Base-by-base conservation (phyloP, 2,888 invertebrate species). In the Tolmerus cingulatus region DNA sequence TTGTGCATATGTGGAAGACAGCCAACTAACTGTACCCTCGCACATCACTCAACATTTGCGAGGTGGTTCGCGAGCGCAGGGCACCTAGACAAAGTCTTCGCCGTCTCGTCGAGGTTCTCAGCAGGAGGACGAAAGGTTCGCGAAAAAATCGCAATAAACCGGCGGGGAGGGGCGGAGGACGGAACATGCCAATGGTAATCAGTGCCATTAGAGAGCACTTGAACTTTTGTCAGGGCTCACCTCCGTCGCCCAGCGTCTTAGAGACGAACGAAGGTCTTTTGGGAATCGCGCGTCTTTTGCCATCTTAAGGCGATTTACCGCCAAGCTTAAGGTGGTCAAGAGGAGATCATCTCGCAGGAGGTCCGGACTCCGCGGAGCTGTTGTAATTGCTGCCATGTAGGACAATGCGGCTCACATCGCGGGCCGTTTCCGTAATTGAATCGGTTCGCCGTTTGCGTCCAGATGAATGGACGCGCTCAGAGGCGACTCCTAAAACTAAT, bases 171-270 rank as follows among this genome's bases (percentile, higher is more conserved):
- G 37, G 16, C 16, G 55, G 34, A 9, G 30, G 81, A 55, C n/a
- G 51, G 79, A 66, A 66, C 81, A 55, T 81, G 55, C 51, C 55
- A 40, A 55, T 81, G 81, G 55, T 81, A 81, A 81, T 81, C 81
- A 81, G 81, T 30, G 30, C 55, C 81, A 81, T 81, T 81, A 30
- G 81, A 23, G 55, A 23, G 55, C 55, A 55, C 34, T 30, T 55
- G 55, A 81, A 81, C 81, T 81, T 55, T 55, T 81, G 55, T 46
- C 46, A 37, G 43, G 51, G 79, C 19, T 79, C 79, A 51, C 79
- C 79, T 46, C 16, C 14, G 43, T 46, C 14, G 43, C 5, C 16
- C 16, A 46, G 12, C 43, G 43, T 46, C 43, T 46, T 46, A 46
- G 43, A n/a, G n/a, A 19, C 7, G 51, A 78, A 19, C 7, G 51